Evolutionary conservation across 2,888 invertebrate genomes (phyloP).

Genomic region (Mesorhabditis sp.): DNA sequence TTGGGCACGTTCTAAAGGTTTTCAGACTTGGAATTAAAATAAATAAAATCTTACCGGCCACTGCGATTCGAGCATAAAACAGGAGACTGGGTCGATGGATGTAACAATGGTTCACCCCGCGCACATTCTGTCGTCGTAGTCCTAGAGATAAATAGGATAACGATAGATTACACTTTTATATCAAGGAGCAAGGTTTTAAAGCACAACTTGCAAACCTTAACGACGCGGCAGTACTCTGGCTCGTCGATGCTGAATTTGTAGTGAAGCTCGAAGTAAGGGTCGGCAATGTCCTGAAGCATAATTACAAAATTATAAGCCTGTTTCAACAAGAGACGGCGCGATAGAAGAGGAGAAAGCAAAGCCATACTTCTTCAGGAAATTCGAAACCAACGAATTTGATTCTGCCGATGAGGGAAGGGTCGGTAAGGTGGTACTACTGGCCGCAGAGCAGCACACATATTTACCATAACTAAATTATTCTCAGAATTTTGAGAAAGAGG

Average conservation of each 20-base stretch:
- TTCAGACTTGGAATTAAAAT: too few species aligned
- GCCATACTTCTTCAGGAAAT: background rate
- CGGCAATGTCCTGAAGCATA: too few species aligned
- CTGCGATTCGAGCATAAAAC: constrained; percentile 24
- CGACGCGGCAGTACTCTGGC: background rate
- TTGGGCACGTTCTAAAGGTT: background rate
- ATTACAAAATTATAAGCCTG: too few species aligned
- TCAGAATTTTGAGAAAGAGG: background rate
- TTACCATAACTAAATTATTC: constrained; percentile 7
- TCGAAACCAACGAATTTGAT: background rate
- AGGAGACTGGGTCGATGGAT: constrained; percentile 39
- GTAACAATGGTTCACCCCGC: constrained; percentile 34
- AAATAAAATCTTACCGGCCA: background rate
- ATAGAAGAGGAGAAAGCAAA: constrained; percentile 4
- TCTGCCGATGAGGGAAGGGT: background rate
- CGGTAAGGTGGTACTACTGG: constrained; percentile 3
- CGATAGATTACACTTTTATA: background rate
- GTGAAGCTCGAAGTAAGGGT: background rate
- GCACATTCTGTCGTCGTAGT: constrained; percentile 23
- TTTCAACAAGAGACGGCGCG: background rate
- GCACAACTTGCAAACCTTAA: background rate
- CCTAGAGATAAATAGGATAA: background rate
- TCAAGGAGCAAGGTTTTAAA: background rate
- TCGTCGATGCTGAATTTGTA: background rate
- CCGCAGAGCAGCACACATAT: constrained; percentile 38